Conservation (phyloP, 1,140 invertebrate species). For the Apolygus lucorum region DNA sequence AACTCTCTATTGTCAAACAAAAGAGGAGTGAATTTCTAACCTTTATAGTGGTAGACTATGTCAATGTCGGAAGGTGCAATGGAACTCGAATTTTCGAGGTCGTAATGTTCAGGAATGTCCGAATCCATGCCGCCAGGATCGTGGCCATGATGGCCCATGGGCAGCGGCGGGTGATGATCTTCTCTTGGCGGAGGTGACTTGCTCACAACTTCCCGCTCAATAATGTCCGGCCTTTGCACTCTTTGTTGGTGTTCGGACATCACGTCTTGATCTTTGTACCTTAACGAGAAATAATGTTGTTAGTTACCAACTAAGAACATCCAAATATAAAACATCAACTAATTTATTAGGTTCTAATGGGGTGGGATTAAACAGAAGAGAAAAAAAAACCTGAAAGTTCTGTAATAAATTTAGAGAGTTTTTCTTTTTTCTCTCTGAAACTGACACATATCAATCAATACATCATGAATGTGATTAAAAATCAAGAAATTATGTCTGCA, state of each 20-base stretch:
- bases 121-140: conserved; percentile 60
- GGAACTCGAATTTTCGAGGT: conserved; percentile 92
- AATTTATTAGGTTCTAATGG: no score
- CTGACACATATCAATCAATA: no score
- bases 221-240: conserved; percentile 79
- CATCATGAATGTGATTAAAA: no score
- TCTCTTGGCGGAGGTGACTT: conserved; percentile 60
- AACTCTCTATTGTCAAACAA: neutral
- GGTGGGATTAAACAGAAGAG: neutral
- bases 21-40: no score
- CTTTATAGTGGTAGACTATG: conserved; percentile 93
- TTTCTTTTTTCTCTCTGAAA: no score
- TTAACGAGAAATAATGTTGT: conserved; percentile 18
- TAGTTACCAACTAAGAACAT: neutral
- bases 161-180: conserved; percentile 65
- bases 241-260: conserved; percentile 41
- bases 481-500: no score
- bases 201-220: conserved; percentile 78
- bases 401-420: no score
- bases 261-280: conserved; percentile 73
- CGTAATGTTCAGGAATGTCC: conserved; percentile 90
- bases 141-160: conserved; percentile 44
- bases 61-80: conserved; percentile 96
- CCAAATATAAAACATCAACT: neutral
- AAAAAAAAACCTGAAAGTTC: neutral